Base-by-base conservation (phyloP, 2,797 vertebrate species). In the Myotis findleyi region DNA sequence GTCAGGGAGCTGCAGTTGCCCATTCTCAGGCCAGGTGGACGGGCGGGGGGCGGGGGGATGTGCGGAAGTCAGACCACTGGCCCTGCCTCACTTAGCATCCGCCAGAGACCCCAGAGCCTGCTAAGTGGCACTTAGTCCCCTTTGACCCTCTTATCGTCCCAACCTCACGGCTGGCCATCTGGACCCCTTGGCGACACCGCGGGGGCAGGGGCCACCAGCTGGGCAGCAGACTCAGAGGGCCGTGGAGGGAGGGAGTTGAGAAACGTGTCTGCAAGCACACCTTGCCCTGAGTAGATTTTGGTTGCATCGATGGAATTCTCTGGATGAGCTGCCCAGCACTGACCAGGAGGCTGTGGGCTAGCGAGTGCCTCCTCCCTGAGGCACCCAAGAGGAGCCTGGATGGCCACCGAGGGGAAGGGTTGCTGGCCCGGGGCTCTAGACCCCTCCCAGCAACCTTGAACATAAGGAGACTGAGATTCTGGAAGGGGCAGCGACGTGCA, bases 41-140 rank as follows among this genome's bases (percentile, higher is more conserved):
- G 41, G 9, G 41, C 53, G 41, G 9, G 41, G 2, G 41, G 57
- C 36, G 47, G 7, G 0, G 5, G 59, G 81, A n/a, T 33, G 13
- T 3, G 4, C 0, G 12, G 47, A 77, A 72, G 53, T 64, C 71
- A 53, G 79, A 62, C 30, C 88, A 36, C 93, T 7, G 51, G 18
- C 62, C 51, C 66, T 44, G 71, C 68, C 83, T 72, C 59, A 0
- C 17, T 79, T 59, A 57, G 59, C 16, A 9, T n/a, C 73, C 72
- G 36, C 36, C 27, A 5, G 87, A 79, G 77, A 30, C 51, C 53
- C 33, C n/a, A 16, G 85, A 87, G 62, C 47, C 87, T 69, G 47
- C 88, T 95, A 92, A 95, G 85, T 94, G 88, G 85, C 90, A 91
- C 93, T 94, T 95, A 90, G 91, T 76, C 49, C 80, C 84, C 75